Evolutionary conservation across 1,140 invertebrate species (phyloP).

Genomic region (Prorops nasuta): DNA sequence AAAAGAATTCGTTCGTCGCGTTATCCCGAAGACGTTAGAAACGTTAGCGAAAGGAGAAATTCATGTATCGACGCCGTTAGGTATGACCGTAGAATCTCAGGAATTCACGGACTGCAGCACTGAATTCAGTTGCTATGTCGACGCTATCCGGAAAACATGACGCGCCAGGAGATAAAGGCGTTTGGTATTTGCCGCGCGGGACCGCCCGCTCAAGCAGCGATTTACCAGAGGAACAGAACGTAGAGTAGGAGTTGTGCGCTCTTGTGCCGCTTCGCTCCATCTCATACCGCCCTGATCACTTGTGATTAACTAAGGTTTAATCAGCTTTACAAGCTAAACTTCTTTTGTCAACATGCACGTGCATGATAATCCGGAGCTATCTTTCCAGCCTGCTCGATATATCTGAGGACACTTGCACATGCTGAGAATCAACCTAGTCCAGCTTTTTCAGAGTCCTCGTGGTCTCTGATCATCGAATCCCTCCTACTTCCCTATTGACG

Average conservation of each 20-base stretch:
- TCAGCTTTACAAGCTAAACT: conserved; percentile 57
- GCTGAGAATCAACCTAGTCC: no score
- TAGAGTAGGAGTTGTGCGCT: neutral
- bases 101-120: conserved; percentile 48
- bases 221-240: conserved; percentile 26
- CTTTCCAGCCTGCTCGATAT: conserved; percentile 25
- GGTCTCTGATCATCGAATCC: no score
- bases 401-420: conserved; percentile 20
- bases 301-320: conserved; percentile 57
- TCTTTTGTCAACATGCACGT: conserved; percentile 53
- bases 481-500: conserved; percentile 9
- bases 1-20: no score
- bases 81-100: conserved; percentile 40
- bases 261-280: neutral
- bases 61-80: conserved; percentile 15
- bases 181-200: conserved; percentile 43
- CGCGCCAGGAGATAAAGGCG: conserved; percentile 7
- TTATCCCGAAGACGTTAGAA: no score
- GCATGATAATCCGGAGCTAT: conserved; percentile 52
- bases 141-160: conserved; percentile 25
- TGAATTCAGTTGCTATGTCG: conserved; percentile 53
- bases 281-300: conserved; percentile 37
- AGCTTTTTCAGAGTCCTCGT: no score
- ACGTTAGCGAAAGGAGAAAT: neutral
- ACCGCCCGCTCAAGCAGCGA: conserved; percentile 41